These are phyloP conservation scores for Ptychoptera contaminata DNA, from an alignment of 2,888 invertebrate genomes.

Conservation along the genomic window DNA sequence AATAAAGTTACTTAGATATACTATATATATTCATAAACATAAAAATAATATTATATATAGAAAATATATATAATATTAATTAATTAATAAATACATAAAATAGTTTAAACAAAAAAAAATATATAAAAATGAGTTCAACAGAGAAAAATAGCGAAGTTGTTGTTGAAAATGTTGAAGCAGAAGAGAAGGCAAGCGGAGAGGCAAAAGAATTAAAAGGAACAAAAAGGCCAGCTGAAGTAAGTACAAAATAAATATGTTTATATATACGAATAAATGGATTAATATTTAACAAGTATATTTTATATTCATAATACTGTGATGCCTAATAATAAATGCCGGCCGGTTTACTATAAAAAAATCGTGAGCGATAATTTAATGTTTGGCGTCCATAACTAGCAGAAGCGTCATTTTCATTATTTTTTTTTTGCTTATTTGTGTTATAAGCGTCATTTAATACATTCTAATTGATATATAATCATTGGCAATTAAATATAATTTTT, in stretches of 20 bases:
- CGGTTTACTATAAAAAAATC: not conserved
- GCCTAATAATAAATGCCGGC: not conserved
- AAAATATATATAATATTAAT: constrained; percentile 6
- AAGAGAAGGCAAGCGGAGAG: constrained; percentile 41
- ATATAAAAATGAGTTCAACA: constrained; percentile 55
- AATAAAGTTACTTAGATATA: not conserved
- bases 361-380: not conserved
- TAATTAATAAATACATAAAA: constrained; percentile 12
- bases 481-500: no score
- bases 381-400: constrained; percentile 1
- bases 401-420: not conserved
- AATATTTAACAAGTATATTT: not conserved
- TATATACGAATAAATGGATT: not conserved
- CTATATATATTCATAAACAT: no score
- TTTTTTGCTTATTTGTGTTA: no score
- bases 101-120: constrained; percentile 14
- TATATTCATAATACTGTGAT: not conserved
- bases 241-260: constrained; percentile 21
- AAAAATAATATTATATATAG: no score
- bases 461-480: no score
- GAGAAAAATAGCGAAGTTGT: constrained; percentile 61
- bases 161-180: constrained; percentile 51
- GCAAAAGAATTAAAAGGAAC: constrained; percentile 59
- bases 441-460: no score
- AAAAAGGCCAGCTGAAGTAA: constrained; percentile 68